phyloP scores from a whole-genome alignment of 2,888 invertebrate species.

The Eristalis arbustorum region DNA sequence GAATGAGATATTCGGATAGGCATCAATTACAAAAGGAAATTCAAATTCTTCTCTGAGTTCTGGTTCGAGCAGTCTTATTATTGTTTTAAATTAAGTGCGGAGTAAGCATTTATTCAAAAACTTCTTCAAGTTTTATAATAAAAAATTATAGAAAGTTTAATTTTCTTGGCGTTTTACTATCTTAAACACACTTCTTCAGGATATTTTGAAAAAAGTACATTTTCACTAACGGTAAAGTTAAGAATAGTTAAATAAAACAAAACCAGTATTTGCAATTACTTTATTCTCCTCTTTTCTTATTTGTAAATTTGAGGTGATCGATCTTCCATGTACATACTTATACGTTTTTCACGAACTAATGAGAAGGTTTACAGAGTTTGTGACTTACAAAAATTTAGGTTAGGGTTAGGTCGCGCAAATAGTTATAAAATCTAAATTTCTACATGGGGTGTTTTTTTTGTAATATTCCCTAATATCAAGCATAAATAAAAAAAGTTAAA shows the following conservation, averaged over 20 bases:
- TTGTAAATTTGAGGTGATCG: conserved; percentile 37
- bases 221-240: no score
- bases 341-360: not conserved
- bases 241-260: not conserved
- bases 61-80: no score
- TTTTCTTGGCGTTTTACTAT: no score
- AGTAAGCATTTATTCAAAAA: no score
- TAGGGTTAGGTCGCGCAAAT: conserved; percentile 7
- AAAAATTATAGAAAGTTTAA: no score
- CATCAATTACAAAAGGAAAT: no score
- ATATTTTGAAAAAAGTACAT: no score
- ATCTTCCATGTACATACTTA: not conserved
- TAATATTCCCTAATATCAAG: conserved; percentile 35
- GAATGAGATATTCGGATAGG: no score
- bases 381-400: conserved; percentile 22
- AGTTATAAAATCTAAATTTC: conserved; percentile 1
- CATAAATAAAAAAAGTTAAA: conserved; percentile 35
- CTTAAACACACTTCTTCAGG: no score
- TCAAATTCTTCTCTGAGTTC: no score
- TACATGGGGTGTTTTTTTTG: not conserved
- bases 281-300: conserved; percentile 30
- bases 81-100: no score
- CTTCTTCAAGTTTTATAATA: no score
- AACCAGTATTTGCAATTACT: conserved; percentile 19
- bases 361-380: conserved; percentile 9